Percentiles rank a stretch among this genome's conserved stretches.
phyloP scores from a whole-genome alignment of 1,140 invertebrate genomes.

The Megalopta genalis region DNA sequence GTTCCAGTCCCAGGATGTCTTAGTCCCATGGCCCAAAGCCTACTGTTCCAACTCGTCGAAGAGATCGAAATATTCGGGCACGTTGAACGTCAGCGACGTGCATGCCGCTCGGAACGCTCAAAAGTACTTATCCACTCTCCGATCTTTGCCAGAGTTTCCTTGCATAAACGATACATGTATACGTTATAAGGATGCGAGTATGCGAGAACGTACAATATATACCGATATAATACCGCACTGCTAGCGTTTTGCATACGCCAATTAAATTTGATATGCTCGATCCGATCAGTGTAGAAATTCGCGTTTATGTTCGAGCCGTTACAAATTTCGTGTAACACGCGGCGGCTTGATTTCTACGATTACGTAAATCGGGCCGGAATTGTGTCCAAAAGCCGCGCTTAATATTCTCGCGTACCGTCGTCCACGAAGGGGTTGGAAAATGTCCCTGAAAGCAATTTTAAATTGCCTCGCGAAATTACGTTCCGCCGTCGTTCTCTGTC shows the following conservation, averaged over 20 bases:
- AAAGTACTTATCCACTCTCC: constrained; percentile 59
- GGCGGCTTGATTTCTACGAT: constrained; percentile 34
- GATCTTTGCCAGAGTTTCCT: constrained; percentile 39
- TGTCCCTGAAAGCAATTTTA: background rate
- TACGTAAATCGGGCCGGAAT: no score
- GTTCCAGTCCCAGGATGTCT: constrained; percentile 95
- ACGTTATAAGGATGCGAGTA: no score
- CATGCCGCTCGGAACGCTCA: constrained; percentile 56
- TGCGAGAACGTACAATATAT: no score
- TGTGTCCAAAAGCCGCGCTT: no score
- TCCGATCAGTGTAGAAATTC: no score
- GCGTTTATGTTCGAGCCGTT: no score
- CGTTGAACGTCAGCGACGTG: constrained; percentile 55
- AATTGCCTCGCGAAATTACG: constrained; percentile 8
- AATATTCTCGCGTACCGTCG: no score
- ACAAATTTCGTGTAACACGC: no score
- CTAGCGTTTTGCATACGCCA: no score
- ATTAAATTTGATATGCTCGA: no score
- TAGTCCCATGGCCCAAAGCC: constrained; percentile 93
- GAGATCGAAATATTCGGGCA: constrained; percentile 61
- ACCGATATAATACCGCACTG: no score
- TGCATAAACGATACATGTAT: no score
- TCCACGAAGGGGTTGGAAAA: background rate
- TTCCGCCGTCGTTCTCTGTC: background rate
- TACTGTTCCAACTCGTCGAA: constrained; percentile 71